Conservation (phyloP, 2,797 vertebrate species). For the Cryptoprocta ferox region DNA sequence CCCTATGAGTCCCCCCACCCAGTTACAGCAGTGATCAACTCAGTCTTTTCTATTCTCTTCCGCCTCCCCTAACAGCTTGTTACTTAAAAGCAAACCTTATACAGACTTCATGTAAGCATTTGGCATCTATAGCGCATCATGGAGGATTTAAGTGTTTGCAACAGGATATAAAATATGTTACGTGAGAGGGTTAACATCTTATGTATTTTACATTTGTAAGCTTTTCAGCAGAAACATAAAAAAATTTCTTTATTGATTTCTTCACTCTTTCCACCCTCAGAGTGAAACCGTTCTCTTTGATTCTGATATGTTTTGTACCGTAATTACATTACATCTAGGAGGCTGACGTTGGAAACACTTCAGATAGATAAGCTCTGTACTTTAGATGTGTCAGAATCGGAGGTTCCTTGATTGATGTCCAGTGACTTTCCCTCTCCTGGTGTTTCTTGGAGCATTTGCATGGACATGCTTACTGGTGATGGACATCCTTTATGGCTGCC, state of each 20-base stretch:
- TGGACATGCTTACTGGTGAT: background rate
- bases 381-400: slow-evolving; percentile 79
- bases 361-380: slow-evolving; percentile 78
- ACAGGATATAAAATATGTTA: slow-evolving; percentile 48
- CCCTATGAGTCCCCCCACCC: background rate
- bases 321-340: slow-evolving; percentile 85
- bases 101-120: background rate
- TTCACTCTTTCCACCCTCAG: slow-evolving; percentile 79
- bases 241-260: slow-evolving; percentile 83
- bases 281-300: slow-evolving; percentile 83
- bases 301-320: slow-evolving; percentile 83
- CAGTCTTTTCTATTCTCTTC: fast-evolving
- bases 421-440: slow-evolving; percentile 35
- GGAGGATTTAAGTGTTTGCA: slow-evolving; percentile 58
- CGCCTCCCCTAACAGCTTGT: background rate
- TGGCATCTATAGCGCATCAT: background rate
- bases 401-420: slow-evolving; percentile 70
- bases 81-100: background rate
- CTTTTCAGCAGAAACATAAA: slow-evolving; percentile 79
- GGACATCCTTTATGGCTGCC: background rate
- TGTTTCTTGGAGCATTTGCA: background rate
- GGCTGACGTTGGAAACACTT: slow-evolving; percentile 78
- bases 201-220: slow-evolving; percentile 72
- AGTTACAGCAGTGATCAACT: background rate
- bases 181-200: slow-evolving; percentile 74